These are phyloP conservation scores for Arctocebus calabarensis DNA, from an alignment of 2,797 vertebrate species.

Conservation along the genomic window DNA sequence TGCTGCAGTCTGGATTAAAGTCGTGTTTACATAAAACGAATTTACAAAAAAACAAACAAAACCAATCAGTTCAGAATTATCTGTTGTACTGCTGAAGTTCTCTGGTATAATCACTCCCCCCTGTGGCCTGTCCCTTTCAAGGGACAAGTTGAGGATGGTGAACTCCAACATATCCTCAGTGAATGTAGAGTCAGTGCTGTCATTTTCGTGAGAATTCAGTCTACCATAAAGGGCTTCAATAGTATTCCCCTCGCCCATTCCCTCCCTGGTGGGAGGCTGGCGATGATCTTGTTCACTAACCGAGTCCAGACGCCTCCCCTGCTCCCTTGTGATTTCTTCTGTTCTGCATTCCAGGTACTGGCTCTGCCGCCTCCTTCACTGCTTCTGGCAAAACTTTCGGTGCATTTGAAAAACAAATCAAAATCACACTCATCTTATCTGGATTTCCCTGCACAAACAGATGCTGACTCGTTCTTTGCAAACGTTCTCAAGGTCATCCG, in stretches of 20 bases:
- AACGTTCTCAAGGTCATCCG: slow-evolving; percentile 99
- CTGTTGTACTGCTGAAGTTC: slow-evolving; percentile 88
- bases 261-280: slow-evolving; percentile 98
- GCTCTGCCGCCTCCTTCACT: slow-evolving; percentile 97
- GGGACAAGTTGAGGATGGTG: slow-evolving; percentile 90
- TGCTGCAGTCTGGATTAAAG: slow-evolving; percentile 94
- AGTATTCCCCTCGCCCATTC: slow-evolving; percentile 99
- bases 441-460: slow-evolving; percentile 99
- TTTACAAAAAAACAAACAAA: slow-evolving; percentile 86
- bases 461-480: slow-evolving; percentile 99
- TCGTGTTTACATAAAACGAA: slow-evolving; percentile 90
- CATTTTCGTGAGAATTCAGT: slow-evolving; percentile 98
- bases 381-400: slow-evolving; percentile 98
- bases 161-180: slow-evolving; percentile 98
- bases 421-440: slow-evolving; percentile 99
- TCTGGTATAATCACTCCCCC: slow-evolving; percentile 88
- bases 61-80: slow-evolving; percentile 93
- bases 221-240: slow-evolving; percentile 99
- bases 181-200: slow-evolving; percentile 98
- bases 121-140: slow-evolving; percentile 89
- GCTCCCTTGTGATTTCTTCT: slow-evolving; percentile 98
- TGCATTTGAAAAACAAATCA: slow-evolving; percentile 98
- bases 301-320: slow-evolving; percentile 98
- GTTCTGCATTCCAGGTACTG: slow-evolving; percentile 81
- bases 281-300: slow-evolving; percentile 98